Evolutionary conservation across 2,888 invertebrate genomes (phyloP), one percentile per base, ranked within the genome.

Genomic region (Mythimna lalbum): DNA sequence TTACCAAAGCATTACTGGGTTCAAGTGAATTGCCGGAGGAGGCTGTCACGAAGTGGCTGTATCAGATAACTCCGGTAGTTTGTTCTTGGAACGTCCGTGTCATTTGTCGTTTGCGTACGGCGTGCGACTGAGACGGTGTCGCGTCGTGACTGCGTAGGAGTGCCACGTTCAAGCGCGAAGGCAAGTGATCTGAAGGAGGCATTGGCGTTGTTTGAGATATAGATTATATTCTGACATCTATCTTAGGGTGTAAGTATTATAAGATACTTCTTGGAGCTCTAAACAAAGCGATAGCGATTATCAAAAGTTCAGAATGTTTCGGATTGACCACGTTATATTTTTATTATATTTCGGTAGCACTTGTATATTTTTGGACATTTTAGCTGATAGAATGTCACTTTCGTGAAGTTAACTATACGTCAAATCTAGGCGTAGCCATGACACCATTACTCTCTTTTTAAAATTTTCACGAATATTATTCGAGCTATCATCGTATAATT

Each of bases 61-160:
- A 95, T 95, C 95, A 91, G 95, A 95, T 95, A 95, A 95, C 90
- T 90, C 91, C 90, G 89, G 94, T 92, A 94, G 94, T 95, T 95
- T 94, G 94, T 95, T 91, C 93, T 89, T 87, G 84, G 90, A 91
- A 91, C 90, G 89, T 88, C 89, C 84, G 89, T 87, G 92, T 92
- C 93, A 93, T 94, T 93, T 93, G 93, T 94, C 92, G 92, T 91
- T 89, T 89, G 87, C 87, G 88, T 88, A 89, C 87, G 86, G 86
- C 88, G 86, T 84, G 86, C 81, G 81, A 78, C 73, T 78, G 56
- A 80, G 82, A 72, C 77, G 64, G 77, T 69, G 78, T 71, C 60
- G 76, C 65, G 88, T 93, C 93, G 93, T 93, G 94, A 93, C 92
- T 89, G 93, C 90, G 95, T 94, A 88, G 95, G 94, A 89, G 92